Evolutionary conservation across 1,140 invertebrate genomes (phyloP).

Genomic region (Lordiphosa clarofinis): DNA sequence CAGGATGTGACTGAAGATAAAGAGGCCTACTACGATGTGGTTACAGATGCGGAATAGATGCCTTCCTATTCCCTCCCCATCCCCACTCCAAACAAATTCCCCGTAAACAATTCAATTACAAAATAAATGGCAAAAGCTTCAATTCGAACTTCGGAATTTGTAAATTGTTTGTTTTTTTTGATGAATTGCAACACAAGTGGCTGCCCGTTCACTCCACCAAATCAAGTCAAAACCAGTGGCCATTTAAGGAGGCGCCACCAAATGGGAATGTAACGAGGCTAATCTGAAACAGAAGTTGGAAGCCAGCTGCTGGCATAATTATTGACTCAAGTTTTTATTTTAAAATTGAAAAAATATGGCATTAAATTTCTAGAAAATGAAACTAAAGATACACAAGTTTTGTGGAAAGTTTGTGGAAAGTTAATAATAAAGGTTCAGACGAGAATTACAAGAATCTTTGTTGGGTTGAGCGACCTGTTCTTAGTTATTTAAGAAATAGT

Average conservation of each 20-base stretch:
- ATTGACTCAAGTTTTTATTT: no score
- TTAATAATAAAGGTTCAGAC: no score
- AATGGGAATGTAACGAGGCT: slow-evolving; percentile 1
- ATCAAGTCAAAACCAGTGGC: slow-evolving; percentile 6
- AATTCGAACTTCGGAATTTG: no score
- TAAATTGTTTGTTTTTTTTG: neutral
- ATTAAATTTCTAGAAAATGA: no score
- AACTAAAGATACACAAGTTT: no score
- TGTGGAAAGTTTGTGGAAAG: no score
- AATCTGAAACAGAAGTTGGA: neutral
- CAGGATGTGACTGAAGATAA: neutral
- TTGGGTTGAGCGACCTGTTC: no score
- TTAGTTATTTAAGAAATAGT: no score
- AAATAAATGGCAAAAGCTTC: neutral
- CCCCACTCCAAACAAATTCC: neutral
- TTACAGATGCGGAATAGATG: neutral
- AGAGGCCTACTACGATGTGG: slow-evolving; percentile 4
- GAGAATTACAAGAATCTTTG: no score
- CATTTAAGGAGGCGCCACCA: neutral
- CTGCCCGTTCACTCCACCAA: neutral
- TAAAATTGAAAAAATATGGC: no score
- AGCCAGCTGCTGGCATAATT: no score
- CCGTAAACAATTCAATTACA: neutral
- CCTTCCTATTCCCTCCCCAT: no score
- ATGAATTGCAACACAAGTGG: neutral